Base-by-base conservation (phyloP, 2,113 vertebrate genomes). In the Rhadina sibilatrix region DNA sequence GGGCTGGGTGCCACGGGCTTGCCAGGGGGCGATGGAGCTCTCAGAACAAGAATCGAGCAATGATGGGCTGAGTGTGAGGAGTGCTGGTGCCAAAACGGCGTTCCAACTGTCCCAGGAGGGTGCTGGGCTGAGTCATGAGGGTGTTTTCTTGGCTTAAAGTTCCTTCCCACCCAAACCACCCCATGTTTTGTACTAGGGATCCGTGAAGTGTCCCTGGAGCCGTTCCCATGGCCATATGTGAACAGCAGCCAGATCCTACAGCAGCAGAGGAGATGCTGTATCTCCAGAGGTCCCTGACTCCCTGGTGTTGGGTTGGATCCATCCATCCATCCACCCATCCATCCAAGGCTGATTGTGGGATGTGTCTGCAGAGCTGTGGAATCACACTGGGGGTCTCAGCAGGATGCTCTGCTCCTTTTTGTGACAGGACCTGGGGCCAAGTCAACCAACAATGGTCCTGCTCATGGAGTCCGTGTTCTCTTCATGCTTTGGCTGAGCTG, bases 61-160 rank as follows among this genome's bases (percentile, higher is more conserved):
- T 11, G 49, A 30, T 4, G 47, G 17, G 59, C 28, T 5, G 18
- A 12, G 30, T 6, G 18, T 9, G 72, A 12, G 56, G 18, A 0
- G 25, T 1, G 46, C 8, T 12, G 18, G 38, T 4, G 33, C 30
- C 2, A 2, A 0, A 10, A 1, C 0, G 9, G 38, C 1, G 0
- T 27, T 40, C 7, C 15, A 42, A 14, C 5, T 5, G 49, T 7
- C 25, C 4, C 28, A 1, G 63, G 15, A 60, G 9, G 3, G 4
- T 0, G 9, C 2, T 31, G 20, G 10, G 4, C 86, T 30, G 30
- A 35, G 49, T 0, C 16, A 2, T 11, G 40, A 5, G 10, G 30
- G 6, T 3, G 18, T 35, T 40, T 4, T n/a, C 20, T 15, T n/a
- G 15, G 3, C 1, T 38, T 27, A 3, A 23, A 40, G 18, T n/a